Percentiles rank a stretch among this genome's conserved stretches.
phyloP scores from a whole-genome alignment of 2,797 vertebrate genomes.

The Gymnothorax reevesii region DNA sequence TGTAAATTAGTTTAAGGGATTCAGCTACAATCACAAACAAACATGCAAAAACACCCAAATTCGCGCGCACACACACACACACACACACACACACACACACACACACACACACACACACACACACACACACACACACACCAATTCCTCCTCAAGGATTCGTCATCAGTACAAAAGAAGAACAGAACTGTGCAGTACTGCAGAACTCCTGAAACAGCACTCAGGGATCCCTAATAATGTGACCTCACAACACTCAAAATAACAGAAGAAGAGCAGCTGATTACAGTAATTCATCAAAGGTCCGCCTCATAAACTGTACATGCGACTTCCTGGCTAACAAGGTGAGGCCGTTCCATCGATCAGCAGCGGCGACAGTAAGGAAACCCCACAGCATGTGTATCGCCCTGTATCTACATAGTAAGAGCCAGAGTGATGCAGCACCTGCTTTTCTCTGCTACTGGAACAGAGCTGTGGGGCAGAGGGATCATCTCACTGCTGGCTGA shows the following conservation, averaged over 20 bases:
- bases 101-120: too few species aligned
- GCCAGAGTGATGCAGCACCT: not conserved
- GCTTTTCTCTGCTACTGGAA: not conserved
- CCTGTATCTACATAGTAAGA: not conserved
- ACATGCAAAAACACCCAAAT: too few species aligned
- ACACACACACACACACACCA: too few species aligned
- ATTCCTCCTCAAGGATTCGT: not conserved
- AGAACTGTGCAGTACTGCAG: not conserved
- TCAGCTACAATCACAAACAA: not conserved
- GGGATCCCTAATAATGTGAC: not conserved
- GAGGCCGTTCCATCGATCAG: not conserved
- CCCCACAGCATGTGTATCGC: not conserved
- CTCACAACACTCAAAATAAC: not conserved
- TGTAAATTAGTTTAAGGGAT: not conserved
- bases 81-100: too few species aligned
- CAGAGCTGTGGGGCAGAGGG: not conserved
- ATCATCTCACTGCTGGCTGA: not conserved
- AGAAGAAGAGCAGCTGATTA: not conserved
- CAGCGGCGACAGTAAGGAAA: too few species aligned
- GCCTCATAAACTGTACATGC: not conserved
- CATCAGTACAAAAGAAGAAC: not conserved
- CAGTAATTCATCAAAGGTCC: not conserved
- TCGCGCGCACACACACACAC: not conserved
- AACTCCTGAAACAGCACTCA: not conserved
- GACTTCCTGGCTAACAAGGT: too few species aligned